Evolutionary conservation across 2,888 invertebrate genomes (phyloP), one percentile per base, ranked within the genome.

Genomic region (Hydropsyche betteni): DNA sequence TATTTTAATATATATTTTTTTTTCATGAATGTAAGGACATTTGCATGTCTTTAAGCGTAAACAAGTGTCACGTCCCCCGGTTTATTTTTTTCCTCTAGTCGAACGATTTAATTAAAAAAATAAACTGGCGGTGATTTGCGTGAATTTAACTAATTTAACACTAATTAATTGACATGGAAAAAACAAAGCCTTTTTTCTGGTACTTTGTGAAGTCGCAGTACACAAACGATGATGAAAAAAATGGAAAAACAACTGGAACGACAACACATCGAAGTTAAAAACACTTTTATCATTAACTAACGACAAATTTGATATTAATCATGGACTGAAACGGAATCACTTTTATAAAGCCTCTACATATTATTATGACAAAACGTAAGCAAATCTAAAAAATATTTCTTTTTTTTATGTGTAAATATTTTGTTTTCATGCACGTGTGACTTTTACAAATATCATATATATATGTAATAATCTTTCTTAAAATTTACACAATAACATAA

Each of bases 161-260:
- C 64, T 64, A 64, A 36, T 36, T 64, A 64, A 64, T 64, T 64
- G 64, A 64, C 64, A 36, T 64, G 36, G 64, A 64, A 64, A 55
- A 64, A 64, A 36, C 36, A 64, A 64, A 64, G 34, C 64, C 34
- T 33, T 12, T 36, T 14, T 55, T 55, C 24, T 44, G 10, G 44
- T 44, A 44, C 44, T 44, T 44, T 4, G 44, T 44, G 44, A 44
- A 44, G 10, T 44, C 44, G 44, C 44, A 44, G 44, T 4, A 44
- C 44, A 44, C 44, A 44, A 44, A 44, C 44, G 10, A 44, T 24
- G 24, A 24, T 24, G 44, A 44, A 44, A 44, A n/a, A 44, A 8
- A 44, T 8, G 6, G 7, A 44, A 44, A 44, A 44, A 44, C 44
- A 44, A 44, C 44, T 10, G 44, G 44, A 44, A 44, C 44, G 44